A percentile compares a stretch with the other conserved stretches of the same genome.
Evolutionary conservation across 2,888 invertebrate genomes (phyloP).

Genomic region (Xestia sexstrigata): DNA sequence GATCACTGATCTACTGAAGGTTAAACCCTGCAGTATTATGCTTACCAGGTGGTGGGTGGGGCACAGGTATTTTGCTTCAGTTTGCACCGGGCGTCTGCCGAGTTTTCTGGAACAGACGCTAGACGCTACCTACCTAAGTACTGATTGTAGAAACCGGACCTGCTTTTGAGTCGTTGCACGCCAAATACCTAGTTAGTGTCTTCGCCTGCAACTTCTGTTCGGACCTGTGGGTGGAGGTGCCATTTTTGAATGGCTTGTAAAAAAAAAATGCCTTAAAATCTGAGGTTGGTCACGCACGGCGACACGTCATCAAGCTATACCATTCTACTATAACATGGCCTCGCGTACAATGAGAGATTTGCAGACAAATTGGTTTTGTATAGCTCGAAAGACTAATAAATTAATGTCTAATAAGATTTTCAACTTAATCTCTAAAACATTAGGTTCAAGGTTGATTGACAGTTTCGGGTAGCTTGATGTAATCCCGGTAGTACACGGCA

Average conservation of each 20-base stretch:
- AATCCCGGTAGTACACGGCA: not conserved
- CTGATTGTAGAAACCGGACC: not conserved
- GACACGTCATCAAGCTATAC: too few relatives aligned
- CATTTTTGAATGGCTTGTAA: not conserved
- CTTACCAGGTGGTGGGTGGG: not conserved
- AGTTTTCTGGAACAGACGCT: not conserved
- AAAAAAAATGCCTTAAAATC: not conserved
- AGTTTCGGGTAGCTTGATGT: too few relatives aligned
- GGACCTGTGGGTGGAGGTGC: not conserved
- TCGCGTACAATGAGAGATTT: too few relatives aligned
- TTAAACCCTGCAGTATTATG: not conserved
- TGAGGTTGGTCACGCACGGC: not conserved
- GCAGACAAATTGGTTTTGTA: too few relatives aligned
- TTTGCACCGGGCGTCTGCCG: not conserved
- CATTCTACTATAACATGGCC: too few relatives aligned
- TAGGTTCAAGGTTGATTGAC: too few relatives aligned
- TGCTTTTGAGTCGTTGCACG: not conserved
- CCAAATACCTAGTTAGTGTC: too few relatives aligned
- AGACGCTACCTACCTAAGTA: too few relatives aligned
- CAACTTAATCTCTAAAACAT: too few relatives aligned
- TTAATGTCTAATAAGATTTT: too few relatives aligned
- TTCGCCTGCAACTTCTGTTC: not conserved
- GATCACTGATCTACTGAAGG: not conserved
- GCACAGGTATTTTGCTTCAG: not conserved
- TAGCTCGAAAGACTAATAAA: too few relatives aligned